Evolutionary conservation across 2,113 vertebrate species (phyloP).

Genomic region (Caloenas nicobarica): DNA sequence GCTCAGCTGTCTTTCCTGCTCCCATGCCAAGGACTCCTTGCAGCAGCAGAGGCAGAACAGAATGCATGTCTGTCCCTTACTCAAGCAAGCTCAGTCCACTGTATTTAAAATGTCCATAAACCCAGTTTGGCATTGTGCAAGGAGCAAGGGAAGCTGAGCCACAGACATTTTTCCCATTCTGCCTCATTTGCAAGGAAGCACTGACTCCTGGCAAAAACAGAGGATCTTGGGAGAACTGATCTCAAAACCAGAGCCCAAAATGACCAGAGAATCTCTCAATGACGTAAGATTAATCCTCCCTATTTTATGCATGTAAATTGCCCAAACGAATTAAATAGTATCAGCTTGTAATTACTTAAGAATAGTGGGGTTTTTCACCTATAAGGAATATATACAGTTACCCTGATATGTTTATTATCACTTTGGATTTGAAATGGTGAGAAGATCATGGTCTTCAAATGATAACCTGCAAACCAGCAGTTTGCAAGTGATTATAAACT

Average conservation of each 20-base stretch:
- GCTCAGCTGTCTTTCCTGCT: neutral
- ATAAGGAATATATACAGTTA: neutral
- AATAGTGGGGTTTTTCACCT: neutral
- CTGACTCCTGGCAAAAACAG: neutral
- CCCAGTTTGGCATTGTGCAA: neutral
- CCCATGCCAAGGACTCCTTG: neutral
- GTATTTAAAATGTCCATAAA: neutral
- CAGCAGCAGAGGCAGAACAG: neutral
- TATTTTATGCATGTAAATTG: neutral
- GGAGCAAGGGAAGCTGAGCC: neutral
- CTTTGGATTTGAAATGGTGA: neutral
- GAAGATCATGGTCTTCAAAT: neutral
- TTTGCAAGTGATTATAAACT: neutral
- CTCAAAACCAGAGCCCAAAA: neutral
- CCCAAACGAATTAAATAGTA: neutral
- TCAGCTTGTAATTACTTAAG: neutral
- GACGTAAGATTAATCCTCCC: neutral
- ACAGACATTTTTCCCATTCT: neutral
- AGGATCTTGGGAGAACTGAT: neutral
- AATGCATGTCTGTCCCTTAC: neutral
- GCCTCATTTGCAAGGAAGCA: neutral
- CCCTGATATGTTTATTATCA: neutral
- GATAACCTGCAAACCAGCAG: neutral
- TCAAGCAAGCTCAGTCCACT: fast-evolving
- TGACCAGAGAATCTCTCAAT: neutral